These are phyloP conservation scores for Hippocampus abdominalis DNA, from an alignment of 2,113 vertebrate genomes.

Conservation along the genomic window DNA sequence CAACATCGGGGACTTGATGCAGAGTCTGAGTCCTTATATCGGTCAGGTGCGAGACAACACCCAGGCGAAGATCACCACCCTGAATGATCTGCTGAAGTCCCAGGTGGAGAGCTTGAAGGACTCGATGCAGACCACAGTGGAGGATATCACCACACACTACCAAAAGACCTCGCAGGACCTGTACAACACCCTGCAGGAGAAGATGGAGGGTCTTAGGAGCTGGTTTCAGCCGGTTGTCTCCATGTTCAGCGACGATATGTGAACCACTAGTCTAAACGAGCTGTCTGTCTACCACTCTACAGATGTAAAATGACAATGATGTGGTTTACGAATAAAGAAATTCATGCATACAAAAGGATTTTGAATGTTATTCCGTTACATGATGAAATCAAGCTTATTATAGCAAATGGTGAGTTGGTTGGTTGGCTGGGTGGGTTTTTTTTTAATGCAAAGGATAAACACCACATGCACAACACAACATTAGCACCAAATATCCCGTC, in stretches of 20 bases:
- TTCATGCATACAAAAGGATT: background rate
- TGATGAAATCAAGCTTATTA: background rate
- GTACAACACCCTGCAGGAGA: constrained; percentile 40
- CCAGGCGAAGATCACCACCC: constrained; percentile 54
- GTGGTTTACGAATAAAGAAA: constrained; percentile 11
- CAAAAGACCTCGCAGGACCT: constrained; percentile 41
- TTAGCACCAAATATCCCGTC: too few relatives aligned
- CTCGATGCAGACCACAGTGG: constrained; percentile 29
- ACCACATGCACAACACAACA: too few relatives aligned
- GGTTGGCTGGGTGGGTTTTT: too few relatives aligned
- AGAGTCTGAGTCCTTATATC: constrained; percentile 58
- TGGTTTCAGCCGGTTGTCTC: constrained; percentile 57
- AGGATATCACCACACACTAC: constrained; percentile 47
- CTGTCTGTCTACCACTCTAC: background rate
- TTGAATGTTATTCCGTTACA: background rate
- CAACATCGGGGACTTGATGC: constrained; percentile 45
- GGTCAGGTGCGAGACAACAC: constrained; percentile 59
- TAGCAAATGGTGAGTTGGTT: too few relatives aligned
- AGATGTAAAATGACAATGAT: background rate
- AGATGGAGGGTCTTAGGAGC: constrained; percentile 38
- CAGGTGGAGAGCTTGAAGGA: constrained; percentile 50
- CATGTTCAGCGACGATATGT: constrained; percentile 10
- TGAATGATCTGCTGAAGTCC: constrained; percentile 61
- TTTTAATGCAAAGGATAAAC: too few relatives aligned
- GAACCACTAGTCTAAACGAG: background rate